These are phyloP conservation scores for Hymenopus coronatus DNA, from an alignment of 2,888 invertebrate genomes.

Conservation along the genomic window DNA sequence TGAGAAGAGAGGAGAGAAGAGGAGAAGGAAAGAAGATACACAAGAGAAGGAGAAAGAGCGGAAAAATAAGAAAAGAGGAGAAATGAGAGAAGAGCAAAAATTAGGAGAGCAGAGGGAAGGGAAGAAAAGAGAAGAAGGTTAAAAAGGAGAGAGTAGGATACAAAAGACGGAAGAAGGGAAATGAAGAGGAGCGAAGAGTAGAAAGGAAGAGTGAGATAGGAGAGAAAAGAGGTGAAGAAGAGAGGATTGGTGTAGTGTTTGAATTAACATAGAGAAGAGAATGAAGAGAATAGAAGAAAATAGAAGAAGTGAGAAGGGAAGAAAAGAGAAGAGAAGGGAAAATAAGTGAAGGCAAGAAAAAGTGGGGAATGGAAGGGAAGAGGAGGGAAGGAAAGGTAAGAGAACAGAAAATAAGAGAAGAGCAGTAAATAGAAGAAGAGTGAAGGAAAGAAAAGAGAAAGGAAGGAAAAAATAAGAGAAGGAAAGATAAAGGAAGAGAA, in stretches of 20 bases:
- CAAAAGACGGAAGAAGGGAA: no score
- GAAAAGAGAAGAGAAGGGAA: not conserved
- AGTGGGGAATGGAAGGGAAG: not conserved
- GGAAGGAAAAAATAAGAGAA: not conserved
- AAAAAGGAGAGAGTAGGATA: no score
- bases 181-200: not conserved
- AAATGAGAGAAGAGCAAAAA: no score
- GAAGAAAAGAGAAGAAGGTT: no score
- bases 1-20: no score
- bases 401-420: not conserved
- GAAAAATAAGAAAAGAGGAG: no score
- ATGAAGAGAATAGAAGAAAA: no score
- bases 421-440: not conserved
- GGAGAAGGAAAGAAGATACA: no score
- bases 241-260: not conserved
- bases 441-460: not conserved
- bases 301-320: no score
- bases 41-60: no score
- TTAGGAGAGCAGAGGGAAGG: no score
- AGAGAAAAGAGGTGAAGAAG: not conserved
- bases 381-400: not conserved
- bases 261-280: not conserved
- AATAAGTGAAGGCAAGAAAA: not conserved
- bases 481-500: not conserved
- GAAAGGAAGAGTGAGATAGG: not conserved